Conservation (phyloP, 2,113 vertebrate genomes). For the mouse (Mus musculus) region DNA sequence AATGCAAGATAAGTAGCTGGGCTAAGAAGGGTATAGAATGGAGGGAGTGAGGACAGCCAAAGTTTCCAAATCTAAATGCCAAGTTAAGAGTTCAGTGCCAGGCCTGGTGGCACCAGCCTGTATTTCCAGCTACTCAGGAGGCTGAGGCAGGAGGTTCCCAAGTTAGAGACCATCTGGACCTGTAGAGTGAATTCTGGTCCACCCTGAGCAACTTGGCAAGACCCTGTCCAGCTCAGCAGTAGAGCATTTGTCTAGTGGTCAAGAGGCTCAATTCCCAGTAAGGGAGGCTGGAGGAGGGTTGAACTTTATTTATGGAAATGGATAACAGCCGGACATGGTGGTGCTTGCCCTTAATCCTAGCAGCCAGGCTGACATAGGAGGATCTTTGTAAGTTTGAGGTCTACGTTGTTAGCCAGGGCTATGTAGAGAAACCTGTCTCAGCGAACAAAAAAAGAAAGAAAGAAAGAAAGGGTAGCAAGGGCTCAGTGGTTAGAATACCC, state of each 20-base stretch:
- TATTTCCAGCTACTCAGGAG: not conserved
- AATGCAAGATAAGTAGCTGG: not conserved
- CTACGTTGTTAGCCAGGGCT: not conserved
- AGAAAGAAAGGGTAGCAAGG: not conserved
- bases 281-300: not conserved
- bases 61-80: not conserved
- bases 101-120: not conserved
- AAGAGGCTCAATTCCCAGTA: not conserved
- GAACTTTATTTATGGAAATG: not conserved
- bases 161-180: not conserved
- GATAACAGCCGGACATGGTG: not conserved
- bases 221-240: not conserved
- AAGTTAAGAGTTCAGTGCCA: not conserved
- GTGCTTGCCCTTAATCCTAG: not conserved
- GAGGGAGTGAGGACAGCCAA: not conserved
- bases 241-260: not conserved
- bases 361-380: not conserved
- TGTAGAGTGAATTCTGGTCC: not conserved
- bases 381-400: not conserved
- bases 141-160: not conserved
- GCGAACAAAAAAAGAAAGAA: not conserved
- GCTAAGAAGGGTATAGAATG: fast-evolving
- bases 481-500: not conserved
- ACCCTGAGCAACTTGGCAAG: not conserved
- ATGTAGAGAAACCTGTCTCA: not conserved